A percentile compares a stretch with the other conserved stretches of the same genome.
Conservation (phyloP, 2,888 invertebrate species). For the Macrophya alboannulata region DNA sequence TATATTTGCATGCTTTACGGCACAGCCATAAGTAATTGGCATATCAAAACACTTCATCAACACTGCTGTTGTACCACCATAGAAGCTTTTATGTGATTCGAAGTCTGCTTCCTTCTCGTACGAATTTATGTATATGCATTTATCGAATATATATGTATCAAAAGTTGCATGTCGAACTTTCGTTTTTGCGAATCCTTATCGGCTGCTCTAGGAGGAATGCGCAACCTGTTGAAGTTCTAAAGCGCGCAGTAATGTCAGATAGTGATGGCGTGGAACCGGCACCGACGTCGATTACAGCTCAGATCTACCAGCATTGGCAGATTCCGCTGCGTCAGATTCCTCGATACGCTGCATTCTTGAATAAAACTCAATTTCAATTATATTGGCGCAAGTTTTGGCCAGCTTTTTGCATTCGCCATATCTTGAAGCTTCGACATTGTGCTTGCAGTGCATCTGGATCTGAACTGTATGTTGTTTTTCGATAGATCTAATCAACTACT, state of each 20-base stretch:
- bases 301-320: slow-evolving; percentile 58
- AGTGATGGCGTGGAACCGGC: slow-evolving; percentile 57
- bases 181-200: slow-evolving; percentile 34
- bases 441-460: background rate
- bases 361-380: background rate
- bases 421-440: background rate
- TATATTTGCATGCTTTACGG: background rate
- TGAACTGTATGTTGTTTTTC: background rate
- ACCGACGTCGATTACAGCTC: slow-evolving; percentile 56
- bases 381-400: background rate
- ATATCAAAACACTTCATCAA: background rate
- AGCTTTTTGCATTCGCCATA: background rate
- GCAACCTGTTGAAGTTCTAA: slow-evolving; percentile 75
- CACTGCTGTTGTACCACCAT: background rate
- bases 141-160: background rate
- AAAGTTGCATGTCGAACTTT: slow-evolving; percentile 8
- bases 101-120: background rate
- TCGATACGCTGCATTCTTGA: slow-evolving; percentile 69
- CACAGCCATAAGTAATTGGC: background rate
- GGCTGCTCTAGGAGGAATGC: slow-evolving; percentile 67
- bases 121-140: background rate
- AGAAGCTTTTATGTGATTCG: background rate
- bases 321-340: slow-evolving; percentile 72
- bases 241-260: slow-evolving; percentile 59
- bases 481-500: background rate